Base-by-base conservation (phyloP, 2,113 vertebrate species). In the Neodontobutis hainanensis region DNA sequence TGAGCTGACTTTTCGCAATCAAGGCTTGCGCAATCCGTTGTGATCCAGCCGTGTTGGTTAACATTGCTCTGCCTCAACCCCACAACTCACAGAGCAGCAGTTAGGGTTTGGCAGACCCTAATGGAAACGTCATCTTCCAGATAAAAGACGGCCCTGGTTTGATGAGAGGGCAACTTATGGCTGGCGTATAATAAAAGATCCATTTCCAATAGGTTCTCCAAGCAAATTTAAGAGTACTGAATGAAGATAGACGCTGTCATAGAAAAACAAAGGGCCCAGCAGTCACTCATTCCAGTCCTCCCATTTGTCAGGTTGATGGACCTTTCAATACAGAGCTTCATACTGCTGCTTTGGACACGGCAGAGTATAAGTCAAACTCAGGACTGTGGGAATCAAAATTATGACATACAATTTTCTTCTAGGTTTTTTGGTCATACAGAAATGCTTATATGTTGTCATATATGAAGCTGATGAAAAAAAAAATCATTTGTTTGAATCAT, bases 71-170 rank as follows among this genome's bases (percentile, higher is more conserved):
- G 78, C 78, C 70, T 74, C 38, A 48, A 70, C 80, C 50, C 85
- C 83, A 88, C 89, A 91, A 92, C 82, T 92, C 91, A 92, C 81
- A 52, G 56, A 68, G 86, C 80, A 49, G 85, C 89, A 73, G 85
- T 88, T 83, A 87, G 88, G 80, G 56, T 67, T 64, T 89, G 88
- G 82, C 91, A 91, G 87, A 85, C 81, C 78, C 78, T 92, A 92
- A 92, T 92, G 90, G 89, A 92, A 92, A 88, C 81, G 91, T 91
- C 91, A 91, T 88, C 85, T 84, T 70, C 76, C 53, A 75, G 82
- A 87, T 90, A 88, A 91, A 85, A 85, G 85, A 91, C 87, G 75
- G 77, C 72, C 63, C 6, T 16, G 77, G 75, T 79, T 78, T 84
- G 82, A 87, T 88, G 87, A 86, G 81, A 87, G 77, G 68, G 75